Base-by-base conservation (phyloP, 2,797 vertebrate genomes). In the Chromis chromis region DNA sequence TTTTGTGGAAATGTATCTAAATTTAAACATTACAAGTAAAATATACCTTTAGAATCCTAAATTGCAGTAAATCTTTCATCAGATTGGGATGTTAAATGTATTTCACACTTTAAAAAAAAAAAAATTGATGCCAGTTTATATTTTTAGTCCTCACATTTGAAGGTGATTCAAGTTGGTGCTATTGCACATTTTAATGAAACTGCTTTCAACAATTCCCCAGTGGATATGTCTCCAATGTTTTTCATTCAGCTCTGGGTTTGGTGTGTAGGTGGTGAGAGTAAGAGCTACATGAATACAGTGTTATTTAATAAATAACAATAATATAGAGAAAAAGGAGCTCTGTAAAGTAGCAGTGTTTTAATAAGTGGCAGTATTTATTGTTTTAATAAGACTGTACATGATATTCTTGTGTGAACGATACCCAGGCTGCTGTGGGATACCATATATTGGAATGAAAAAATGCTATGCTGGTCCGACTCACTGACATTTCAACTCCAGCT, bases 401-500 rank as follows among this genome's bases (percentile, higher is more conserved):
- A 31, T 31, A 31, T 31, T 31, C 31, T 31, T 31, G 31, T 31
- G 21, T 52, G 49, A 46, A 8, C 6, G n/a, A n/a, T n/a, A 3
- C 21, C 24, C 12, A 33, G 56, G 50, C 22, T 65, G 24, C 53
- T 50, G 61, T 36, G 22, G 36, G 52, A 54, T 60, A n/a, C 22
- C 52, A 70, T 56, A 10, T 58, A 36, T 11, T 76, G 42, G 42
- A 78, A 64, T 44, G n/a, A 13, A 76, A 52, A 55, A 70, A 63
- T 63, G n/a, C 42, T 65, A n/a, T 70, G 42, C 14, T 36, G 60
- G 50, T 78, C 33, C 36, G 62, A 24, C 60, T 77, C 31, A 2
- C 62, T 52, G 52, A 64, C 50, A 58, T 70, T 70, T 73, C 48
- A 72, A 58, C 58, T 28, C 12, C 21, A 39, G 58, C 70, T 81